Percentiles rank a stretch among this genome's conserved stretches.
phyloP scores from a whole-genome alignment of 2,888 invertebrate genomes.

The Pollenia labialis region DNA sequence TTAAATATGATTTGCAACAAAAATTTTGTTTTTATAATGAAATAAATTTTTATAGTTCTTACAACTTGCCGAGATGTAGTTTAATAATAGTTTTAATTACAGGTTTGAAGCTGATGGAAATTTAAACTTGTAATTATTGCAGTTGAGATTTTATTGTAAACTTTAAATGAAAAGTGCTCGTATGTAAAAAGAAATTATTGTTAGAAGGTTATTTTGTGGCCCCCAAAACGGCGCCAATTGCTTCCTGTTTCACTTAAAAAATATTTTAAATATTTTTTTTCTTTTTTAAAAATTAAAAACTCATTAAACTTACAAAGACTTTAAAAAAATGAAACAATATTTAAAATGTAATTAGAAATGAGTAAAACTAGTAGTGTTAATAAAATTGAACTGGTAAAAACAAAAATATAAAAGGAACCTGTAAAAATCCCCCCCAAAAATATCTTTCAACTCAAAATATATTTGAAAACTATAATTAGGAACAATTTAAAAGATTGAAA shows the following conservation, averaged over 20 bases:
- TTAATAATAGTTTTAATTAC: constrained; percentile 1
- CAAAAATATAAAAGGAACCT: constrained; percentile 5
- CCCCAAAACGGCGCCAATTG: constrained; percentile 32
- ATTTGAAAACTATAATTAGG: constrained; percentile 51
- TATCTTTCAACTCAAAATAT: background rate
- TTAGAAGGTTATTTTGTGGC: background rate
- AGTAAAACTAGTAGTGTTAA: constrained; percentile 70
- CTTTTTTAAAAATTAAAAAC: constrained; percentile 55
- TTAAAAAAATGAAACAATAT: constrained; percentile 38
- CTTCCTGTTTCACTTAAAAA: constrained; percentile 38
- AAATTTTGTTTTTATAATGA: constrained; percentile 30
- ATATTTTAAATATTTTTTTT: background rate
- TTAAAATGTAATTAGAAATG: constrained; percentile 64
- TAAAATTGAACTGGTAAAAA: constrained; percentile 37
- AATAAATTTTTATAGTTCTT: constrained; percentile 2
- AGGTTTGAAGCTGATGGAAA: background rate
- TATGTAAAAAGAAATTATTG: background rate
- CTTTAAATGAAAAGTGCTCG: background rate
- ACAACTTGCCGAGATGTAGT: background rate
- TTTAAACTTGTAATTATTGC: background rate
- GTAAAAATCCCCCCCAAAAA: background rate
- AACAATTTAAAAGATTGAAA: constrained; percentile 43
- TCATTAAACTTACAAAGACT: constrained; percentile 47
- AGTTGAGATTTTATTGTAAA: too few relatives aligned
- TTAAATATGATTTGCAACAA: constrained; percentile 42